Evolutionary conservation across 2,888 invertebrate genomes (phyloP).

Genomic region (Andrena fulva): DNA sequence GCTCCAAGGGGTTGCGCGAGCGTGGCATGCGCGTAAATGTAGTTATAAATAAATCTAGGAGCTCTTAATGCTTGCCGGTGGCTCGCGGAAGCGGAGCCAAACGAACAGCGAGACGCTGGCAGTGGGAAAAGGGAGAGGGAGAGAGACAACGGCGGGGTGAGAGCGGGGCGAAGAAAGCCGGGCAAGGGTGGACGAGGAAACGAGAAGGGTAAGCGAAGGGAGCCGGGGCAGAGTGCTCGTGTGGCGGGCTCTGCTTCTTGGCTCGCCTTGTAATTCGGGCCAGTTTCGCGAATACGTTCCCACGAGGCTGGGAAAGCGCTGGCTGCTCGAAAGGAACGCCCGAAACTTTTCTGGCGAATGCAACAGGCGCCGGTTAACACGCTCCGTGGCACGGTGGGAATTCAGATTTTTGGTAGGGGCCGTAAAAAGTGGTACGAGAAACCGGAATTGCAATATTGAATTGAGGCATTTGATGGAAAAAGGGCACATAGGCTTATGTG

Average conservation of each 20-base stretch:
- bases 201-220: conserved; percentile 44
- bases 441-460: too few relatives aligned
- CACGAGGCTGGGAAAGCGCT: conserved; percentile 1
- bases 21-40: conserved; percentile 84
- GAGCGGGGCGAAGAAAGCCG: conserved; percentile 35
- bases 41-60: conserved; percentile 85
- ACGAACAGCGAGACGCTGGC: conserved; percentile 5
- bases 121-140: conserved; percentile 26
- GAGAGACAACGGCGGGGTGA: conserved; percentile 27
- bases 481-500: too few relatives aligned
- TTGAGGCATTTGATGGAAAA: too few relatives aligned
- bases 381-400: too few relatives aligned
- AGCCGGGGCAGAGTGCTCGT: conserved; percentile 54
- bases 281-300: background rate
- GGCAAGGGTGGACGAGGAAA: conserved; percentile 26
- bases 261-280: conserved; percentile 18
- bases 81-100: conserved; percentile 65
- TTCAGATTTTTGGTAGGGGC: too few relatives aligned
- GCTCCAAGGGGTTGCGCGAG: conserved; percentile 75
- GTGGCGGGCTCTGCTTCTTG: conserved; percentile 33
- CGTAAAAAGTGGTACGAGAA: too few relatives aligned
- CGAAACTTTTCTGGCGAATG: background rate
- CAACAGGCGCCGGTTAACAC: too few relatives aligned
- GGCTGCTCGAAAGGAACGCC: background rate
- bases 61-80: conserved; percentile 83